Percentiles rank a stretch among this genome's conserved stretches.
These are phyloP conservation scores for Tachysurus vachellii DNA, from an alignment of 2,113 vertebrate genomes.

Conservation along the genomic window DNA sequence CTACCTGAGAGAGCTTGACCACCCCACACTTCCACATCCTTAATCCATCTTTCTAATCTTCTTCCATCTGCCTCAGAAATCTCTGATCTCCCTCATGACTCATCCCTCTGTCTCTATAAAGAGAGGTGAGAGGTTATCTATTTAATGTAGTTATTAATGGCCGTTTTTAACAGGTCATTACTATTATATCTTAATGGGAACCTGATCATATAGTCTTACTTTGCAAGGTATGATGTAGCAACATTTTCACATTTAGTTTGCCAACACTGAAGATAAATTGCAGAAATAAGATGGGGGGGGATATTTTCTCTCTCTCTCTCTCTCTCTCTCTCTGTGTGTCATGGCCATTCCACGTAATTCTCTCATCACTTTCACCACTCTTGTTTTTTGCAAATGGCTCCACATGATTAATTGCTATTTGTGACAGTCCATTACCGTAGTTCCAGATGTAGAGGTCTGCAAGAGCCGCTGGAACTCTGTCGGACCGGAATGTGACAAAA, in stretches of 20 bases:
- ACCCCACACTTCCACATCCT: slow-evolving; percentile 45
- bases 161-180: not conserved
- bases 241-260: not conserved
- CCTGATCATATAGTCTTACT: not conserved
- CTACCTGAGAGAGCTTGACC: not conserved
- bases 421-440: slow-evolving; percentile 12
- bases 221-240: not conserved
- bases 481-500: slow-evolving; percentile 59
- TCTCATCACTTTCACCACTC: not conserved
- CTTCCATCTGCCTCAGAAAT: not conserved
- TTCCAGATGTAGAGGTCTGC: slow-evolving; percentile 14
- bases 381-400: slow-evolving; percentile 16
- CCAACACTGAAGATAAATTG: not conserved
- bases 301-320: too few relatives aligned
- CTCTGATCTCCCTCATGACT: not conserved
- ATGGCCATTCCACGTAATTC: not conserved
- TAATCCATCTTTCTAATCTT: not conserved
- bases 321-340: not conserved
- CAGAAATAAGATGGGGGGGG: not conserved
- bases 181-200: not conserved
- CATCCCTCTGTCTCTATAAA: slow-evolving; percentile 6
- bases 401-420: slow-evolving; percentile 8
- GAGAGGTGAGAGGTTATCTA: not conserved
- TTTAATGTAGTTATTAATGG: not conserved
- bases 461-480: slow-evolving; percentile 25